Evolutionary conservation across 2,797 vertebrate species (phyloP), one percentile per base, ranked within the genome.

Genomic region (Streptopelia turtur): DNA sequence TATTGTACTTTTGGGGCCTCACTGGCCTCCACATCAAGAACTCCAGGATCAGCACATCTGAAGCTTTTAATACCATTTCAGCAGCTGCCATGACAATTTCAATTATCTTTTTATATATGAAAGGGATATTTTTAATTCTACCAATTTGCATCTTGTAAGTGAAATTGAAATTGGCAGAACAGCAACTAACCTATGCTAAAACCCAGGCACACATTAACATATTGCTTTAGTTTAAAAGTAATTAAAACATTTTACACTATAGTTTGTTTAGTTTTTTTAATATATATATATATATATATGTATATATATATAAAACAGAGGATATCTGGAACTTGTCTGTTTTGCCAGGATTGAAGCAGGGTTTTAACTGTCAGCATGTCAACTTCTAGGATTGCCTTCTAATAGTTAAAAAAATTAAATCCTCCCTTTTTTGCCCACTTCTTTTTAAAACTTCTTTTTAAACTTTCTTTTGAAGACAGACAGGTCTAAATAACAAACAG

Each of bases 41-140:
- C 63, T 86, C 78, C 53, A 83, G 76, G 82, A 96, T 70, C 64
- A 95, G 91, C 91, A 87, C 56, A 90, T 86, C 94, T 94, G 82
- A 94, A 91, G 84, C 80, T 94, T 82, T 95, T 88, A 95, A 97
- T 69, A 78, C 41, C 68, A 50, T 91, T 95, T 96, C 81, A 87
- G 90, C 90, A 94, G 83, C 93, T 92, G 93, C 72, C 83, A 84
- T 4, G 45, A 95, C 90, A 93, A 91, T 90, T 94, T 87, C 94
- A 96, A 96, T 95, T 91, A 96, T 80, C 80, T 25, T 86, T 96
- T 94, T 56, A 78, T 87, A 85, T 94, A 94, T 52, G 64, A 95
- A 97, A 95, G 65, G 66, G 85, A 86, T 81, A 93, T 84, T 96
- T 97, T 91, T 95, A 95, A 91, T 96, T 95, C 95, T 49, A 87